Conservation (phyloP, 2,888 invertebrate genomes). For the Aricia artaxerxes region DNA sequence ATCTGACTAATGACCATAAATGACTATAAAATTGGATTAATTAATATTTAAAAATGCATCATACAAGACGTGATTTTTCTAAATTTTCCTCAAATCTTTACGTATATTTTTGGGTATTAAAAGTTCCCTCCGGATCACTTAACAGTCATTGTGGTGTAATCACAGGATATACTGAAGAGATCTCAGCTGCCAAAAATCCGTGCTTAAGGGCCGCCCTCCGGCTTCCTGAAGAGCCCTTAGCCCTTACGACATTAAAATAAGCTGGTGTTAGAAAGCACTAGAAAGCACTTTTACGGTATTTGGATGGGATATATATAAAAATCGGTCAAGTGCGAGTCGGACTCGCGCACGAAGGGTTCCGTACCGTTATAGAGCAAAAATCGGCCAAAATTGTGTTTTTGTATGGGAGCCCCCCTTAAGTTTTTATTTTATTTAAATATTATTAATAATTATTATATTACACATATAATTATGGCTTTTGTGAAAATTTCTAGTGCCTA, state of each 20-base stretch:
- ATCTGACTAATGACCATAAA: no score
- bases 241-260: slow-evolving; percentile 39
- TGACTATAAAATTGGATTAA: no score
- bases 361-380: no score
- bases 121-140: slow-evolving; percentile 39
- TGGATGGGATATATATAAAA: background rate
- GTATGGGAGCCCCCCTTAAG: no score
- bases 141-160: slow-evolving; percentile 27
- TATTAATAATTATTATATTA: no score
- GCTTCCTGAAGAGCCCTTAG: slow-evolving; percentile 38
- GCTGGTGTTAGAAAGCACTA: slow-evolving; percentile 36
- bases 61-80: background rate
- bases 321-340: no score
- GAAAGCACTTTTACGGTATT: slow-evolving; percentile 9
- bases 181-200: slow-evolving; percentile 52
- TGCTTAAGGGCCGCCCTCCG: slow-evolving; percentile 54
- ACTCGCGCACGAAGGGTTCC: no score
- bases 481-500: no score
- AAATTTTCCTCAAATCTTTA: background rate
- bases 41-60: background rate
- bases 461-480: no score
- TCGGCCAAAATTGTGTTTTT: no score
- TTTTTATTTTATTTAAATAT: no score
- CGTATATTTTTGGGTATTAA: background rate
- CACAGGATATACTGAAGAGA: slow-evolving; percentile 40